Conservation (phyloP, 2,113 vertebrate species). For the Merops nubicus region DNA sequence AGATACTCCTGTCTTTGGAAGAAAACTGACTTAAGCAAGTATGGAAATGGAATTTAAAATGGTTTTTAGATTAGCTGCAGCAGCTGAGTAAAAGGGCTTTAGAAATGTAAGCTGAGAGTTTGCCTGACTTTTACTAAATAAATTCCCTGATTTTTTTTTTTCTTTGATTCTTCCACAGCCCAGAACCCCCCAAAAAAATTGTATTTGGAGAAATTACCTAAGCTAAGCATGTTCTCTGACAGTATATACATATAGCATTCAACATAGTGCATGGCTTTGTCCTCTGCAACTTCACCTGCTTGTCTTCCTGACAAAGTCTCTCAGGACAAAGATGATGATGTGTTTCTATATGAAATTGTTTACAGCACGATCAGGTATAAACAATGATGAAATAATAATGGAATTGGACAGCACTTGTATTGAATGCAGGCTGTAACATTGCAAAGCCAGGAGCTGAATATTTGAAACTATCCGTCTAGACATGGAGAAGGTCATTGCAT, state of each 20-base stretch:
- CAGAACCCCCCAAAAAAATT: background rate
- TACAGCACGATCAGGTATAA: background rate
- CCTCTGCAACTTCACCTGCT: background rate
- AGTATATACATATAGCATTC: background rate
- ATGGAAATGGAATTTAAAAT: conserved; percentile 54
- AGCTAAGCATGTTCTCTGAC: background rate
- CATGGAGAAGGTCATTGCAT: background rate
- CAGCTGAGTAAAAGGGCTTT: background rate
- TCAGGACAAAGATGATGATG: background rate
- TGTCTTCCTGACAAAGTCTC: background rate
- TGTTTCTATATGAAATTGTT: background rate
- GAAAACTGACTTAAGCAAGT: conserved; percentile 15
- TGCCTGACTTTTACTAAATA: background rate
- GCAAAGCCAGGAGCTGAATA: background rate
- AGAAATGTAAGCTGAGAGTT: background rate
- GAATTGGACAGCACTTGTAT: background rate
- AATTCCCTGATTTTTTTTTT: background rate
- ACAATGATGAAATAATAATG: background rate
- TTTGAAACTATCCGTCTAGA: background rate
- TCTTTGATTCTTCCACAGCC: background rate
- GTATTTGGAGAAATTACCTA: background rate
- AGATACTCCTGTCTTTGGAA: conserved; percentile 58
- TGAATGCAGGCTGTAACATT: background rate
- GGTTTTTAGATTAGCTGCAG: background rate
- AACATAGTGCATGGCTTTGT: background rate